These are phyloP conservation scores for Upupa epops DNA, from an alignment of 2,113 vertebrate species.

Conservation along the genomic window DNA sequence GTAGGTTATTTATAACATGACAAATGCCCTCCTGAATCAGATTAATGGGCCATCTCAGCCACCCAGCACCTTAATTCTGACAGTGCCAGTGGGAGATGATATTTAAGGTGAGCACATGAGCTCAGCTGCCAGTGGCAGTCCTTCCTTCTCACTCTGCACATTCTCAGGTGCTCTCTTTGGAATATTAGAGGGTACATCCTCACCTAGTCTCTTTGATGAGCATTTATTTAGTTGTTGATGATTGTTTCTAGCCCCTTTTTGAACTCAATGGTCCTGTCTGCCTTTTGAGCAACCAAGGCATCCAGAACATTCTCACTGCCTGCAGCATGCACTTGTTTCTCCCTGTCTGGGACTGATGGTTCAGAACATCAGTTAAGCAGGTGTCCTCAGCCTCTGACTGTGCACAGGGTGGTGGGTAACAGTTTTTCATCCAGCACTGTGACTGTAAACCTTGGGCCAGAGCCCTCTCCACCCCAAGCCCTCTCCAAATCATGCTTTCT, in stretches of 20 bases:
- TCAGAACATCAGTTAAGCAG: neutral
- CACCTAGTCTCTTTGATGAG: neutral
- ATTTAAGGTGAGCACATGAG: neutral
- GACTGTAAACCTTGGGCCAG: neutral
- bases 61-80: neutral
- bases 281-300: fast-evolving
- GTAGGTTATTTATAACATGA: neutral
- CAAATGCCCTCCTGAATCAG: neutral
- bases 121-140: neutral
- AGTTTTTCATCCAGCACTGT: neutral
- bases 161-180: neutral
- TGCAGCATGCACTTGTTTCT: neutral
- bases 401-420: neutral
- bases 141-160: fast-evolving
- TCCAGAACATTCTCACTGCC: neutral
- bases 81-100: neutral
- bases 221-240: neutral
- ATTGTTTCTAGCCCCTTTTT: neutral
- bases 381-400: neutral
- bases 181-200: neutral
- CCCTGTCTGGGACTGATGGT: neutral
- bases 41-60: neutral
- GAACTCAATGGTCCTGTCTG: neutral
- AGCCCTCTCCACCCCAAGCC: too few species aligned
- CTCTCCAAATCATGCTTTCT: neutral